Evolutionary conservation across 2,888 invertebrate species (phyloP).

Genomic region (Smittia aterrima): DNA sequence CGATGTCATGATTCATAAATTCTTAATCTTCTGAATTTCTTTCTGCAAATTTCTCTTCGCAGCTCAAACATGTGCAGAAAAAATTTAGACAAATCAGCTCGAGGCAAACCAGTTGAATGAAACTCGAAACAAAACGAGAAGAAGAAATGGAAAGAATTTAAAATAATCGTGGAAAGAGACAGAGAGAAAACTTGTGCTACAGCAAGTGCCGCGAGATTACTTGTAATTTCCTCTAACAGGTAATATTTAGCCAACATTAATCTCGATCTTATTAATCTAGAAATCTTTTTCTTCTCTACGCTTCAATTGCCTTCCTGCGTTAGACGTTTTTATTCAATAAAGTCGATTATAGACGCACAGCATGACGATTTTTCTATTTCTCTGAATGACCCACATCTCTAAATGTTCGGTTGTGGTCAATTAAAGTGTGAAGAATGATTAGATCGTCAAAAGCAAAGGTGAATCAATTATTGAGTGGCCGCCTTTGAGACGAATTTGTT

Average conservation of each 20-base stretch:
- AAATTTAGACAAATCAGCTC: not conserved
- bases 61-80: not conserved
- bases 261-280: not conserved
- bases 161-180: not conserved
- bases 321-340: not conserved
- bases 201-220: slow-evolving; percentile 4
- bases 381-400: slow-evolving; percentile 29
- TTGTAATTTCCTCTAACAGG: not conserved
- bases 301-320: not conserved
- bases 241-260: slow-evolving; percentile 19
- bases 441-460: not conserved
- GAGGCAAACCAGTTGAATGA: slow-evolving; percentile 9
- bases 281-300: not conserved
- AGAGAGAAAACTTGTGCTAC: not conserved
- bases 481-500: not conserved
- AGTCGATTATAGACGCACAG: not conserved
- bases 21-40: too few relatives aligned
- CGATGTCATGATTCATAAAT: too few relatives aligned
- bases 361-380: not conserved
- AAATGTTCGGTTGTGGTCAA: not conserved
- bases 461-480: slow-evolving; percentile 5
- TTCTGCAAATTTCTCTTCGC: too few relatives aligned
- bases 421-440: not conserved
- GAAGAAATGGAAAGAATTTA: slow-evolving; percentile 1
- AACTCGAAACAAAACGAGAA: not conserved